Evolutionary conservation across 2,113 vertebrate species (phyloP), one percentile per base, ranked within the genome.

Genomic region (Trogon surrucura): DNA sequence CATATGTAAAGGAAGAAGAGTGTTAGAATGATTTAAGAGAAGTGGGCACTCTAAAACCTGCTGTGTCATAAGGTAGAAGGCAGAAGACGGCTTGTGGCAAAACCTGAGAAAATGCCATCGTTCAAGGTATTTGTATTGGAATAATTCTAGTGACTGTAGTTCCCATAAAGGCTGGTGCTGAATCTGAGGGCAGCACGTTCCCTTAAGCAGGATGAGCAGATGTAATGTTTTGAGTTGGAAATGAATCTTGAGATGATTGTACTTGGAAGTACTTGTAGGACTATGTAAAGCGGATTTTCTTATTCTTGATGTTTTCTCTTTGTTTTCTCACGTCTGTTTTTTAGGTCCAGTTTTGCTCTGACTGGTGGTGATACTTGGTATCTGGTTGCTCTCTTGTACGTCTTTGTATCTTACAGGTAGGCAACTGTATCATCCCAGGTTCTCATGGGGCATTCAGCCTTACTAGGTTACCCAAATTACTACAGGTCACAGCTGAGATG

Each of bases 401-500:
- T 67, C 16, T 25, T 66, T 1, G 0, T 70, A 6, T 71, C 32
- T 80, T 89, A 48, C 41, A 48, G 44, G 13, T 57, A 53, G 38
- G 7, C 21, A 50, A 41, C 17, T 30, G 4, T 20, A 48, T 84
- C 38, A 87, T 75, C 53, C 61, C 45, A 48, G 32, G 32, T 45
- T 72, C 57, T 82, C 79, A 41, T 0, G 1, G 83, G 80, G 41
- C 73, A 75, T 56, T 73, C 48, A 48, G 72, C 77, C 32, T 84
- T 79, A 82, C 41, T 54, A 66, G 34, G 44, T 71, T 86, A 72
- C 77, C 61, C 78, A 92, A 72, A 94, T 95, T 85, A 67, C 94
- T 54, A 6, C 45, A 30, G 77, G 73, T 94, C 91, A 89, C 27
- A 69, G 83, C 80, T n/a, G 70, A 89, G 87, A 57, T 72, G 50